These are phyloP conservation scores for Oscheius sp. DNA, from an alignment of 2,888 invertebrate genomes.

Conservation along the genomic window DNA sequence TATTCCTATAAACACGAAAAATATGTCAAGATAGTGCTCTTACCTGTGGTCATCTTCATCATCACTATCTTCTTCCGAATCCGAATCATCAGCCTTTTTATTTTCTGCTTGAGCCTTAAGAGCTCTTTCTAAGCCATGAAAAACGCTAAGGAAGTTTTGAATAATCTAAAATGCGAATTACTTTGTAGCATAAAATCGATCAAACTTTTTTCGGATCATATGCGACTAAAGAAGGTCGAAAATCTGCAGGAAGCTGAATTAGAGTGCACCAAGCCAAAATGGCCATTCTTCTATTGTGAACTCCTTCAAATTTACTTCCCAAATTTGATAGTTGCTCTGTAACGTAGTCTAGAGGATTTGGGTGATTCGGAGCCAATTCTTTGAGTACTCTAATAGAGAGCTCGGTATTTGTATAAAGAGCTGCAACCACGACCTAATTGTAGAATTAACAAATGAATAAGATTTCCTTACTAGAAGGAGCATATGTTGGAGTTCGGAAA, in stretches of 20 bases:
- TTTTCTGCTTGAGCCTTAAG: constrained; percentile 31
- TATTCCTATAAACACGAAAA: too few species aligned
- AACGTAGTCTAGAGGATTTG: constrained; percentile 32
- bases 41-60: constrained; percentile 30
- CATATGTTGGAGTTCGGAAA: constrained; percentile 31
- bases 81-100: constrained; percentile 28
- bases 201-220: constrained; percentile 31
- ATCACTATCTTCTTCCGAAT: constrained; percentile 27
- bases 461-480: constrained; percentile 22
- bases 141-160: constrained; percentile 16
- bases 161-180: constrained; percentile 14
- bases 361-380: constrained; percentile 30
- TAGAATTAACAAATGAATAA: not conserved
- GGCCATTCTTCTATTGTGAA: constrained; percentile 31
- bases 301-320: constrained; percentile 25
- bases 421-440: constrained; percentile 26
- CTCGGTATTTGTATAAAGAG: constrained; percentile 26
- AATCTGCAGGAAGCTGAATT: constrained; percentile 23
- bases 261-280: constrained; percentile 31
- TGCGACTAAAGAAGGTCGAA: constrained; percentile 22
- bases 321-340: constrained; percentile 11
- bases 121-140: constrained; percentile 21
- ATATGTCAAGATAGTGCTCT: too few species aligned
- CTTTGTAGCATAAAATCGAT: not conserved
- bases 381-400: constrained; percentile 21